Percentiles rank a stretch among this genome's conserved stretches.
Evolutionary conservation across 2,888 invertebrate species (phyloP).

Genomic region (Linnaemya tessellans): DNA sequence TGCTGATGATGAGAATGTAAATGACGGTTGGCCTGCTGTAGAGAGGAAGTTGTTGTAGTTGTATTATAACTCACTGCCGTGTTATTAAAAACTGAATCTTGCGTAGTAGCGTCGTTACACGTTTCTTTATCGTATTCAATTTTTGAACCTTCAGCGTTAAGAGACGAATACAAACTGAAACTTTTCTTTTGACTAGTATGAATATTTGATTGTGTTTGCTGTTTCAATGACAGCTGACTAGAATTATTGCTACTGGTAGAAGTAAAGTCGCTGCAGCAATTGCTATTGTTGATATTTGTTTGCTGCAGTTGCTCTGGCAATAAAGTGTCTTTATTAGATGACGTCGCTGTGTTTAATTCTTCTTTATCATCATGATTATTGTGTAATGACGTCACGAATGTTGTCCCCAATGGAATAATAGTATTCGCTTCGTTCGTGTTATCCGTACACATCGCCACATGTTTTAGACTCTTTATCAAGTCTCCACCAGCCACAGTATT

Average conservation of each 20-base stretch:
- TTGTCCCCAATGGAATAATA: conserved; percentile 69
- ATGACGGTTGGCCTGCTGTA: conserved; percentile 53
- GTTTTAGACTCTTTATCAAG: conserved; percentile 75
- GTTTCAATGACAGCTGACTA: conserved; percentile 74
- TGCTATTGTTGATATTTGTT: conserved; percentile 40
- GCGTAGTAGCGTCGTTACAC: conserved; percentile 68
- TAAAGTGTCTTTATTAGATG: conserved; percentile 45
- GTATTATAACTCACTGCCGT: conserved; percentile 59
- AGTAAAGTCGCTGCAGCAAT: conserved; percentile 16
- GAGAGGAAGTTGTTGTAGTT: conserved; percentile 57
- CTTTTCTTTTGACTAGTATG: conserved; percentile 74
- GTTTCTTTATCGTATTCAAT: conserved; percentile 52
- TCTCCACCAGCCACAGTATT: conserved; percentile 71
- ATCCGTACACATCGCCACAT: conserved; percentile 66
- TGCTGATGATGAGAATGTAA: conserved; percentile 65
- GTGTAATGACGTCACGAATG: conserved; percentile 73
- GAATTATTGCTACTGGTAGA: conserved; percentile 70
- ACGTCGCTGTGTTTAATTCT: conserved; percentile 50
- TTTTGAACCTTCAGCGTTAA: conserved; percentile 76
- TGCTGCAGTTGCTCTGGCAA: conserved; percentile 69
- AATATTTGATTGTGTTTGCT: conserved; percentile 70
- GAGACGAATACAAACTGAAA: conserved; percentile 77
- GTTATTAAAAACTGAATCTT: conserved; percentile 70
- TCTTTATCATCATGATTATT: conserved; percentile 56
- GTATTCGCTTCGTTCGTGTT: conserved; percentile 47